These are phyloP conservation scores for Orius insidiosus DNA, from an alignment of 1,140 invertebrate species.

Conservation along the genomic window DNA sequence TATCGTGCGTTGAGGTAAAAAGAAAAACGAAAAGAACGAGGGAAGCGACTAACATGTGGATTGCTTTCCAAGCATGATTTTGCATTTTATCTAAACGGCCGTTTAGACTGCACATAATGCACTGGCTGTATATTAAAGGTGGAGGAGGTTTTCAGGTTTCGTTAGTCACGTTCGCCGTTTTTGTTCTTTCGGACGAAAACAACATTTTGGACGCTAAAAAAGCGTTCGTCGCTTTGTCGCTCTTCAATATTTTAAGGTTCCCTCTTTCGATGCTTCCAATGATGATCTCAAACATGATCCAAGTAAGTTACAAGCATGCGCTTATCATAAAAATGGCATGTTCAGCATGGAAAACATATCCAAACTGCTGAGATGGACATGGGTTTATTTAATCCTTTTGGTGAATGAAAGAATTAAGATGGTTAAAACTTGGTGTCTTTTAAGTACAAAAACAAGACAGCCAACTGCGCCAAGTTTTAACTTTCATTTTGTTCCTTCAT, in stretches of 20 bases:
- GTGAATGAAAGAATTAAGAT: no score
- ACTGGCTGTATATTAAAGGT: no score
- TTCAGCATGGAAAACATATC: not conserved
- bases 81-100: no score
- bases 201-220: constrained; percentile 69
- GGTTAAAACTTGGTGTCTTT: no score
- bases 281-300: constrained; percentile 47
- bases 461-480: no score
- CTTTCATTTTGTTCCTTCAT: no score
- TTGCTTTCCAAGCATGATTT: no score
- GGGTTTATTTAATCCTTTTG: no score
- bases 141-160: constrained; percentile 44
- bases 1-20: constrained; percentile 45
- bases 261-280: constrained; percentile 40
- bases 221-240: constrained; percentile 90
- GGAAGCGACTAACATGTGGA: no score
- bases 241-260: constrained; percentile 95
- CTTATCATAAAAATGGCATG: not conserved
- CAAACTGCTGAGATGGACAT: no score
- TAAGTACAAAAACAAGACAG: no score
- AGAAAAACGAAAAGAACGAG: not conserved
- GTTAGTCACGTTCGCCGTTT: constrained; percentile 82
- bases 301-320: constrained; percentile 40
- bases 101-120: no score
- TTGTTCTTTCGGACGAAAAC: constrained; percentile 67